These are phyloP conservation scores for Benitochromis conjunctus DNA, from an alignment of 2,113 vertebrate species.

Conservation along the genomic window DNA sequence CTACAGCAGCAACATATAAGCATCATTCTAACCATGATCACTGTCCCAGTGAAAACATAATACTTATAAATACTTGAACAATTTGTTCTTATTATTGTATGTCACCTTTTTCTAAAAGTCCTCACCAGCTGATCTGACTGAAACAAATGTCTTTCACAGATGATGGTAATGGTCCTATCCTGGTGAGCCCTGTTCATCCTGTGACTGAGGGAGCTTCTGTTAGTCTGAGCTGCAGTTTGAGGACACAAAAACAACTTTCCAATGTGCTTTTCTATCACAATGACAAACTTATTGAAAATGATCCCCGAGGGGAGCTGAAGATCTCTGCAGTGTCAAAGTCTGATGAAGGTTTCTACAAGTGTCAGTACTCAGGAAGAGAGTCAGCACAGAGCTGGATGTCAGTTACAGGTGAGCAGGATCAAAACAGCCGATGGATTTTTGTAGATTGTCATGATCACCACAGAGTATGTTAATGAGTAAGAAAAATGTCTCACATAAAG, in stretches of 20 bases:
- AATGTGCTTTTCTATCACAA: neutral
- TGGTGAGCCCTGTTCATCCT: neutral
- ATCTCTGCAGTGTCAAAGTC: no score
- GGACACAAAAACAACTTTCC: neutral
- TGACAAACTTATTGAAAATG: neutral
- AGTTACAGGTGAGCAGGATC: neutral
- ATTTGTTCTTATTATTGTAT: no score
- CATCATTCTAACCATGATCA: no score
- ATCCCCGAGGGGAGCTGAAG: no score
- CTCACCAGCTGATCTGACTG: no score
- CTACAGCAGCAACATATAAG: no score
- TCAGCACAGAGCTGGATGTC: neutral
- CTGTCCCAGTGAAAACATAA: no score
- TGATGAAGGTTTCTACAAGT: no score
- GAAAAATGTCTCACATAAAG: neutral
- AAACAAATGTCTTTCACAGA: no score
- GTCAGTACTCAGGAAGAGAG: neutral
- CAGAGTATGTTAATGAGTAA: neutral
- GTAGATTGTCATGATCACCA: accelerated
- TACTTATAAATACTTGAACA: no score
- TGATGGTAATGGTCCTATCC: no score
- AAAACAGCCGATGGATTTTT: accelerated
- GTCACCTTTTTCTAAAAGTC: no score
- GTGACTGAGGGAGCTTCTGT: neutral
- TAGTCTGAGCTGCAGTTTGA: neutral